These are phyloP conservation scores for Neodiprion pinetum DNA, from an alignment of 1,140 invertebrate species.

Conservation along the genomic window DNA sequence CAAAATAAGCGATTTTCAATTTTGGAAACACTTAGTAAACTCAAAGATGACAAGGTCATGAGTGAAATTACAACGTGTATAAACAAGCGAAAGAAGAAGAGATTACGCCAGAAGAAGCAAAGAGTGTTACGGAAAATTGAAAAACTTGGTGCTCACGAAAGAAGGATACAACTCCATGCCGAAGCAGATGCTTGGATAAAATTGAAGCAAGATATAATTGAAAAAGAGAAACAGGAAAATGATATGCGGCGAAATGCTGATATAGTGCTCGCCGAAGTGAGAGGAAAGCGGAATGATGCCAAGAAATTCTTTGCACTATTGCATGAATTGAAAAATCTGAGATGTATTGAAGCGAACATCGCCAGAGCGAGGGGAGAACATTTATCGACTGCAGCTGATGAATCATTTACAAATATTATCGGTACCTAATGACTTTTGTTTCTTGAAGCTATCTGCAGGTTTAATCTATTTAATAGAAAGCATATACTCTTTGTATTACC, in stretches of 20 bases:
- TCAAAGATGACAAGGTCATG: constrained; percentile 55
- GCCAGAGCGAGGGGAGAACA: constrained; percentile 67
- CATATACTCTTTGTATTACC: no score
- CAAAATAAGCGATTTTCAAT: constrained; percentile 58
- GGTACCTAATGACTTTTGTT: constrained; percentile 32
- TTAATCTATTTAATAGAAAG: no score
- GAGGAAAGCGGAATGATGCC: constrained; percentile 72
- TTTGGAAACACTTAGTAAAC: constrained; percentile 48
- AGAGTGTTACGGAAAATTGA: constrained; percentile 55
- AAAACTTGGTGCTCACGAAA: constrained; percentile 51
- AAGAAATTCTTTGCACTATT: constrained; percentile 69
- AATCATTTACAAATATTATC: constrained; percentile 56
- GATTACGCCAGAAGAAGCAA: constrained; percentile 61
- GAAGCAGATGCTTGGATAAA: constrained; percentile 69
- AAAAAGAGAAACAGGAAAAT: constrained; percentile 70
- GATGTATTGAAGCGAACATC: constrained; percentile 67
- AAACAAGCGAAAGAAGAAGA: constrained; percentile 64
- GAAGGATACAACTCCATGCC: constrained; percentile 56
- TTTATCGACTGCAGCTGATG: constrained; percentile 54
- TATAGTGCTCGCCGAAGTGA: constrained; percentile 71
- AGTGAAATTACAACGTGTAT: constrained; percentile 59
- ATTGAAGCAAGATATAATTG: constrained; percentile 67
- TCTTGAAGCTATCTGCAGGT: no score
- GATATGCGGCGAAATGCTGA: constrained; percentile 73
- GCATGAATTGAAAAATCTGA: constrained; percentile 68